Evolutionary conservation across 2,888 invertebrate species (phyloP), one percentile per base, ranked within the genome.

Genomic region (Nymphalis urticae): DNA sequence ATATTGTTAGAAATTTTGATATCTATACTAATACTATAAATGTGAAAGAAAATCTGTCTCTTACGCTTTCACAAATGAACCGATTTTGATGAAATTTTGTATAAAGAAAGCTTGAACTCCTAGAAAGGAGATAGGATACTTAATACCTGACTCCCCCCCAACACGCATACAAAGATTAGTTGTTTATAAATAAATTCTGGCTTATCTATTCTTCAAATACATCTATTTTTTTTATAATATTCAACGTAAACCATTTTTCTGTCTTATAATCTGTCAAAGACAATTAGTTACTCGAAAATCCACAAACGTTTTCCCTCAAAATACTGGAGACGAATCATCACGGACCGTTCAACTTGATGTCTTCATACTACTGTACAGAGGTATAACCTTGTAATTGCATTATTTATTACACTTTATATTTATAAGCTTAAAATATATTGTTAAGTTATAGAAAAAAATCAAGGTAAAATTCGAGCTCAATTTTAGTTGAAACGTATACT

Each of bases 221-320:
- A 27, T 54, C 16, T 19, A 21, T 21, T 21, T 2, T 21, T 27
- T 27, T 54, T 2, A 6, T 24, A 16, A 54, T 5, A 56, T 56
- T 32, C 32, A 42, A 13, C 42, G 13, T 10, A 36, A 16, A n/a
- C n/a, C 62, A 48, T 51, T 59, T 65, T 64, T 61, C 54, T 50
- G 48, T 32, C 72, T 67, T 69, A 62, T 66, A 68, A 71, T 70
- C 68, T 63, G 65, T 69, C 67, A 71, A 51, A 73, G 73, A 73
- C 67, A 73, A 71, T 73, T 73, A 73, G 73, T 73, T 72, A 66
- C 72, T 58, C 48, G 62, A 56, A 69, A 73, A 71, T 73, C 72
- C 68, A 65, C 51, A 63, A 72, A 61, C 65, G 68, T 62, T 66
- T 68, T 68, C 63, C 68, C 72, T 68, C 72, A 68, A 68, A 62